Conservation (phyloP, 2,113 vertebrate species). For the Mus spicilegus region DNA sequence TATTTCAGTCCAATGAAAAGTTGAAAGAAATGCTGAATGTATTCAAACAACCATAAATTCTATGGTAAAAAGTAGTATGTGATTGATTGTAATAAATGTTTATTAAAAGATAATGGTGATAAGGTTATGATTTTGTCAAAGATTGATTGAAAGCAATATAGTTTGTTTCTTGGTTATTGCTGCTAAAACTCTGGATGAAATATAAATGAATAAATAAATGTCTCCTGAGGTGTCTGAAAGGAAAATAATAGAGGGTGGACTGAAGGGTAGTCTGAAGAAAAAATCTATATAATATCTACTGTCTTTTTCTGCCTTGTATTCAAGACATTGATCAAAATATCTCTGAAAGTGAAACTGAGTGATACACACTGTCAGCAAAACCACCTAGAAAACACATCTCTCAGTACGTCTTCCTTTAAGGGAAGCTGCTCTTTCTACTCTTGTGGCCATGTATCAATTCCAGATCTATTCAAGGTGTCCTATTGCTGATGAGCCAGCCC, state of each 20-base stretch:
- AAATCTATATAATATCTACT: background rate
- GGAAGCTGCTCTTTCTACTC: background rate
- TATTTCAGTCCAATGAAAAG: background rate
- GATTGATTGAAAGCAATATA: background rate
- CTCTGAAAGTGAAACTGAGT: background rate
- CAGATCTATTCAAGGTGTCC: background rate
- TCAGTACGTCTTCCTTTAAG: background rate
- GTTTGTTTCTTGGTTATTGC: background rate
- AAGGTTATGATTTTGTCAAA: background rate
- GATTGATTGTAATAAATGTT: background rate
- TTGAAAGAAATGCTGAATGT: background rate
- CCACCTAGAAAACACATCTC: background rate
- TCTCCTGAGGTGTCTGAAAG: background rate
- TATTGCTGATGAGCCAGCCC: background rate
- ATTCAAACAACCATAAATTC: background rate
- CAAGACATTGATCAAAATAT: background rate
- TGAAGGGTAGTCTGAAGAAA: background rate
- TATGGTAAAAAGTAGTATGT: background rate
- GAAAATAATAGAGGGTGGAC: background rate
- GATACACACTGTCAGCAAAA: background rate
- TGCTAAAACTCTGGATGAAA: background rate
- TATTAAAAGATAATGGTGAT: background rate
- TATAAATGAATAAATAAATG: slow-evolving; percentile 4
- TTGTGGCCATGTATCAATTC: background rate
- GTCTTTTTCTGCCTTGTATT: background rate